phyloP scores from a whole-genome alignment of 2,888 invertebrate genomes.

The Nymphalis c-album region DNA sequence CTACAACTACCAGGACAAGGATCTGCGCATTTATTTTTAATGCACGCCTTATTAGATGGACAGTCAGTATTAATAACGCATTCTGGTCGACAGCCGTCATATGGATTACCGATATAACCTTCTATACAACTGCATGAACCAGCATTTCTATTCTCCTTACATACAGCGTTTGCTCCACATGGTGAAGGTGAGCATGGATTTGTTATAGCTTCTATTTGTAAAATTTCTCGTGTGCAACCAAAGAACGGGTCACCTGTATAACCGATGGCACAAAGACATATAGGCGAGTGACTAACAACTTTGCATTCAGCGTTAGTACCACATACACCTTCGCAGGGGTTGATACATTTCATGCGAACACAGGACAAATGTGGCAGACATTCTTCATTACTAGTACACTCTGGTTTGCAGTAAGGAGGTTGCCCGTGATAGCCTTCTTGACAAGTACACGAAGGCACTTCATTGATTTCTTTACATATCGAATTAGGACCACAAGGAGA shows the following conservation, averaged over 20 bases:
- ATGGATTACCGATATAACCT: conserved; percentile 89
- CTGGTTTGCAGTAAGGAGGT: conserved; percentile 89
- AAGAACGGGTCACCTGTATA: conserved; percentile 89
- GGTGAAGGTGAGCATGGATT: conserved; percentile 84
- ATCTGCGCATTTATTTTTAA: conserved; percentile 86
- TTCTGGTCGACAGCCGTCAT: conserved; percentile 88
- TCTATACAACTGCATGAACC: conserved; percentile 86
- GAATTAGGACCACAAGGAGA: conserved; percentile 91
- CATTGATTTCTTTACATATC: conserved; percentile 85
- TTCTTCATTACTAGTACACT: conserved; percentile 89
- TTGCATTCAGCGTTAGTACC: conserved; percentile 88
- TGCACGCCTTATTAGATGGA: conserved; percentile 85
- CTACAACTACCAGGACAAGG: conserved; percentile 91
- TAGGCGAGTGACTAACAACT: conserved; percentile 89
- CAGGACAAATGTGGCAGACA: conserved; percentile 86
- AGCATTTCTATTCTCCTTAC: conserved; percentile 81
- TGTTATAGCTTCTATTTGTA: conserved; percentile 59
- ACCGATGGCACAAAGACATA: conserved; percentile 85
- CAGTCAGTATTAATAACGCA: conserved; percentile 88
- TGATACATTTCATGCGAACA: conserved; percentile 87
- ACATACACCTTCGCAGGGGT: conserved; percentile 88
- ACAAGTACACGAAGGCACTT: conserved; percentile 89
- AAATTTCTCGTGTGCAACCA: conserved; percentile 76
- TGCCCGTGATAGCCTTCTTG: conserved; percentile 84
- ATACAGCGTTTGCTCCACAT: conserved; percentile 84